Percentiles rank a stretch among this genome's conserved stretches.
These are phyloP conservation scores for Monochamus alternatus DNA, from an alignment of 2,888 invertebrate species.

Conservation along the genomic window DNA sequence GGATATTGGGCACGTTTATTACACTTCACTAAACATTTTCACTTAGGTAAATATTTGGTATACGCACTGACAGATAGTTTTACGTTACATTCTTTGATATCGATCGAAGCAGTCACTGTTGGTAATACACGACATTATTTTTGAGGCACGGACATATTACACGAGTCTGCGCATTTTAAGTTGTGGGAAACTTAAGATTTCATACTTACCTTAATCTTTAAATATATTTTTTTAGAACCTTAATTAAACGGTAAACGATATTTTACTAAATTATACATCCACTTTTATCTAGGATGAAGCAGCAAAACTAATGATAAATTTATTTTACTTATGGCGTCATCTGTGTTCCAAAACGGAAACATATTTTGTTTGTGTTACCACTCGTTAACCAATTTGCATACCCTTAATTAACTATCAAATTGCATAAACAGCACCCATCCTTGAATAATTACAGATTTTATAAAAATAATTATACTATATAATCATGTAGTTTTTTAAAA, in stretches of 20 bases:
- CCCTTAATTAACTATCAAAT: not conserved
- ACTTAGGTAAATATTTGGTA: constrained; percentile 64
- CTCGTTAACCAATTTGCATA: not conserved
- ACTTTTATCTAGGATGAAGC: constrained; percentile 8
- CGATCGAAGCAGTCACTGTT: constrained; percentile 76
- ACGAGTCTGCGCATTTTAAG: constrained; percentile 78
- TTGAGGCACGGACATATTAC: constrained; percentile 79
- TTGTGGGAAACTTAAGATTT: constrained; percentile 54
- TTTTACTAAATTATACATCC: constrained; percentile 5
- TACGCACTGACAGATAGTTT: constrained; percentile 67
- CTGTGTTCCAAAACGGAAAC: constrained; percentile 34
- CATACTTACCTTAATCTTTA: constrained; percentile 14
- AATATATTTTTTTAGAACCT: not conserved
- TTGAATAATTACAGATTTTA: too few relatives aligned
- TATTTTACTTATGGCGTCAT: constrained; percentile 32
- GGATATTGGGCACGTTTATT: constrained; percentile 59
- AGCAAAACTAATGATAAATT: constrained; percentile 31
- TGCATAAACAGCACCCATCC: too few relatives aligned
- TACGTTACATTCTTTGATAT: constrained; percentile 72
- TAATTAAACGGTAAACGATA: not conserved
- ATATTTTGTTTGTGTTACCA: constrained; percentile 14
- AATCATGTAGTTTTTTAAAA: too few relatives aligned
- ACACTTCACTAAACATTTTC: constrained; percentile 66
- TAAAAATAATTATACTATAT: too few relatives aligned
- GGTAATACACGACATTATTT: constrained; percentile 72